These are phyloP conservation scores for Cassiopea andromeda DNA, from an alignment of 30 jellyfish, hydroid and myxozoan species.

Conservation along the genomic window DNA sequence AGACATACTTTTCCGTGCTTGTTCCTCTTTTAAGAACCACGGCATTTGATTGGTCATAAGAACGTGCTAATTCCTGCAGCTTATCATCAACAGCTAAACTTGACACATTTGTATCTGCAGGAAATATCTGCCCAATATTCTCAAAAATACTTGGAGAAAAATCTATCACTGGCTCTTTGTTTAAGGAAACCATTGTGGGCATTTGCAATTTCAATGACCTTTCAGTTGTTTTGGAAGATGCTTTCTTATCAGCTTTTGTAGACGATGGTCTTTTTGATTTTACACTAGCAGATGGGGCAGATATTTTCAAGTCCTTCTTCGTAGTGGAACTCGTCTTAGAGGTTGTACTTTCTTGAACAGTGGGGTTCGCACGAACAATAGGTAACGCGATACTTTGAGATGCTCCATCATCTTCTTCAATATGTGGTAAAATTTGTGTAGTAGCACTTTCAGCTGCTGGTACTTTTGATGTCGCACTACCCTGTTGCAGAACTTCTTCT, in stretches of 20 bases:
- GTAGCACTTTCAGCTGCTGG: not conserved
- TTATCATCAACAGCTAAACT: conserved; percentile 25
- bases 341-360: not conserved
- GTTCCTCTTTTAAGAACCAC: conserved; percentile 42
- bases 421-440: not conserved
- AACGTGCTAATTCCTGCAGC: conserved; percentile 31
- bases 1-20: conserved; percentile 51
- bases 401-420: not conserved
- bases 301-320: not conserved
- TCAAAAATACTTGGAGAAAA: conserved; percentile 72
- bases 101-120: conserved; percentile 26
- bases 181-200: conserved; percentile 64
- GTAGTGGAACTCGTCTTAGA: not conserved
- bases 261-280: not conserved
- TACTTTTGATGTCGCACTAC: not conserved
- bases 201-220: conserved; percentile 26
- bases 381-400: not conserved
- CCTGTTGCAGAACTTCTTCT: not conserved
- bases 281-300: not conserved
- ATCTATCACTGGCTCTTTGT: conserved; percentile 33
- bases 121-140: conserved; percentile 43
- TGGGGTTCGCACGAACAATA: not conserved
- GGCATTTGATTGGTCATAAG: conserved; percentile 29
- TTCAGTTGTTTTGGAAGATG: conserved; percentile 7
- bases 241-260: not conserved